These are phyloP conservation scores for Plecturocebus donacophilus DNA, from an alignment of 2,113 vertebrate genomes.

Conservation along the genomic window DNA sequence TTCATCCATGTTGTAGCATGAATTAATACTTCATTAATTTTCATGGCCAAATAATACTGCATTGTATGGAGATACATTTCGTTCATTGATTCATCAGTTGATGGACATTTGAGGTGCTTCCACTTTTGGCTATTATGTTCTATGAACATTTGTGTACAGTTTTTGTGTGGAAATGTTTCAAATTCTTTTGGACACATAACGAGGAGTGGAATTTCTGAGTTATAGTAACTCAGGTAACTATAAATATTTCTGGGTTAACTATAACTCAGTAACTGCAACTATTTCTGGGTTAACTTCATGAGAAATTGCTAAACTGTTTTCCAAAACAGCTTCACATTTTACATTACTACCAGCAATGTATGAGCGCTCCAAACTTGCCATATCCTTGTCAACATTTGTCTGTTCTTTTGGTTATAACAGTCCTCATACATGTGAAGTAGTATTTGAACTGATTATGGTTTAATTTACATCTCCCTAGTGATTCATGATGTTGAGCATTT, in stretches of 20 bases:
- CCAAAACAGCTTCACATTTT: background rate
- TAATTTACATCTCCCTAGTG: background rate
- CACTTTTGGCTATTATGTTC: background rate
- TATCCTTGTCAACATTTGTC: background rate
- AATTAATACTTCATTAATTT: background rate
- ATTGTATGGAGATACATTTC: background rate
- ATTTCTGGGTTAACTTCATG: background rate
- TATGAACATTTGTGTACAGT: background rate
- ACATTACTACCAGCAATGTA: background rate
- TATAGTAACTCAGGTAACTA: background rate
- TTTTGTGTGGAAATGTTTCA: background rate
- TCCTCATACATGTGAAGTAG: background rate
- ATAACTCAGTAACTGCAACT: too few relatives aligned
- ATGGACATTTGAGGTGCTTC: background rate
- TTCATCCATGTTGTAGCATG: background rate
- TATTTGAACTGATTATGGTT: background rate
- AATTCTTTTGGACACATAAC: background rate
- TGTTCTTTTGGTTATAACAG: background rate
- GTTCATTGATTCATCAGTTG: background rate
- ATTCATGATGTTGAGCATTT: background rate
- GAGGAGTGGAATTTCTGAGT: background rate
- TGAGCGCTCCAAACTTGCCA: background rate
- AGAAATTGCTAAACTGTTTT: background rate
- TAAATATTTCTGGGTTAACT: too few relatives aligned
- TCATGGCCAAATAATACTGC: background rate